Percentiles rank a stretch among this genome's conserved stretches.
phyloP scores from a whole-genome alignment of 2,888 invertebrate species.

The Watsonalla cultraria region DNA sequence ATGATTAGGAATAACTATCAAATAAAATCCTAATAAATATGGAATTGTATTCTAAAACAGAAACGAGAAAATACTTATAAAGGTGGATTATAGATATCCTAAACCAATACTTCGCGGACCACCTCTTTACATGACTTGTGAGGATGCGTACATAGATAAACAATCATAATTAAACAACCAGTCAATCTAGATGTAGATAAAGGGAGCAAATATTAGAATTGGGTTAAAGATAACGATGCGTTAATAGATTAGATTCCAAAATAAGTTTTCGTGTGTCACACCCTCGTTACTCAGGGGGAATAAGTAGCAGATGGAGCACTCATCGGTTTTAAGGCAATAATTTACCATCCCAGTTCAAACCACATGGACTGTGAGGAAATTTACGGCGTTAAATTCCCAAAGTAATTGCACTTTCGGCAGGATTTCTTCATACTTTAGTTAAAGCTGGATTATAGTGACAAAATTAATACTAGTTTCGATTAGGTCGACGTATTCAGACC shows the following conservation, averaged over 20 bases:
- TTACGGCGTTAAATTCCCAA: conserved; percentile 37
- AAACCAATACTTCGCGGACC: neutral
- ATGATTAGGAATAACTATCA: no score
- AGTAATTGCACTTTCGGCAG: conserved; percentile 22
- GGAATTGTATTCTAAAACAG: neutral
- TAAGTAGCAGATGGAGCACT: conserved; percentile 34
- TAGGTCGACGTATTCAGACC: no score
- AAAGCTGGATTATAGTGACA: no score
- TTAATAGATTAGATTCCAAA: conserved; percentile 54
- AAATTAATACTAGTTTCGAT: no score
- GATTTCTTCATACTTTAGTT: neutral
- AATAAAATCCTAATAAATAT: no score
- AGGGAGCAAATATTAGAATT: conserved; percentile 25
- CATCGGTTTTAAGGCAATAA: conserved; percentile 37
- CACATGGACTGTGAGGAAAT: conserved; percentile 36
- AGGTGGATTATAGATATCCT: neutral
- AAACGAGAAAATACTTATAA: neutral
- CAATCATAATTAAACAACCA: conserved; percentile 7
- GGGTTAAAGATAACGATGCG: conserved; percentile 38
- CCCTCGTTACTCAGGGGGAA: conserved; percentile 39
- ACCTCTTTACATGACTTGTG: neutral
- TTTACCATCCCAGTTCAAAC: conserved; percentile 39
- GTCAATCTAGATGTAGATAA: conserved; percentile 23
- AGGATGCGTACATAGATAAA: neutral
- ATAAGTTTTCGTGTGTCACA: conserved; percentile 53